These are phyloP conservation scores for Idaea dimidiata DNA, from an alignment of 2,888 invertebrate genomes.

Conservation along the genomic window DNA sequence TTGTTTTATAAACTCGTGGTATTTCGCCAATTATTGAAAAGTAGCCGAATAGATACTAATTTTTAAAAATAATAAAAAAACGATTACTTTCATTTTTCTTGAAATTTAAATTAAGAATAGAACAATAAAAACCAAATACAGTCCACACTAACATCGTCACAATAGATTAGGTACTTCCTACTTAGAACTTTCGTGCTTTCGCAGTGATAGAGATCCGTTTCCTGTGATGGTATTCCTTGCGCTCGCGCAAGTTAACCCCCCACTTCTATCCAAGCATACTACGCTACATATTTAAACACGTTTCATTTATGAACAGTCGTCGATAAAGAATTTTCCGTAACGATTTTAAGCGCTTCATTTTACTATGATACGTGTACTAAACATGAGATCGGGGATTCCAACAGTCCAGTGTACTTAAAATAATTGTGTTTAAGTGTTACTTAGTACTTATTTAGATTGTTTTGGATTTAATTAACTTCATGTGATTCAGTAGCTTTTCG, in stretches of 20 bases:
- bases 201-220: conserved; percentile 62
- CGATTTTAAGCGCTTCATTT: conserved; percentile 8
- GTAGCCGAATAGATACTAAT: no score
- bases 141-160: conserved; percentile 42
- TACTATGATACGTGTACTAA: not conserved
- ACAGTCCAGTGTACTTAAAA: not conserved
- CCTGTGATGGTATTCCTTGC: conserved; percentile 59
- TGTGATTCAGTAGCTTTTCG: conserved; percentile 1
- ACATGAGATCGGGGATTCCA: not conserved
- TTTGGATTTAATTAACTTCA: not conserved
- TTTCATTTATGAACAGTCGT: conserved; percentile 62
- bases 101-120: no score
- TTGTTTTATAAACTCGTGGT: no score
- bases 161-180: conserved; percentile 51
- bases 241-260: conserved; percentile 48
- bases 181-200: conserved; percentile 72
- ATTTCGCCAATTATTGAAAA: no score
- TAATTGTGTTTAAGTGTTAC: not conserved
- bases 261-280: conserved; percentile 50
- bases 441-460: not conserved
- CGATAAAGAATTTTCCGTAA: conserved; percentile 40
- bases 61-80: no score
- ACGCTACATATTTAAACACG: conserved; percentile 72
- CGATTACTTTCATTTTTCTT: no score
- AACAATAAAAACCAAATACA: not conserved